Base-by-base conservation (phyloP, 2,797 vertebrate species). In the Sebastes trivittatus region DNA sequence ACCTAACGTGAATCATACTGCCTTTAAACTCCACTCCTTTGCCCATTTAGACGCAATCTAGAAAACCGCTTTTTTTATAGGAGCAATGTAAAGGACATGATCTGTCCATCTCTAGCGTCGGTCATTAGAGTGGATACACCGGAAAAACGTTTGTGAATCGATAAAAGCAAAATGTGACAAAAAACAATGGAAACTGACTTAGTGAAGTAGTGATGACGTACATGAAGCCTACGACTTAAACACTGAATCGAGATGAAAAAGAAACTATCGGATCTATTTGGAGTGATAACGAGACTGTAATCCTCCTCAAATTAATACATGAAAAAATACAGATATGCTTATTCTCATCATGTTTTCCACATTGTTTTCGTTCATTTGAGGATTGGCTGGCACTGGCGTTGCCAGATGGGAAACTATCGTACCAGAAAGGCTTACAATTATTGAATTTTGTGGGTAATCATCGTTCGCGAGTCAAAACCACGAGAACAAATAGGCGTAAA, bases 1-100 rank as follows among this genome's bases (percentile, higher is more conserved):
- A 87, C 83, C 84, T 63, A 22, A 73, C 32, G 79, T 92, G 92
- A 91, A 93, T 91, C 92, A 87, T 55, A 59, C 77, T 14, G 67
- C 65, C 30, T 83, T 91, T 80, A 87, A 89, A 90, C 82, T 55
- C 71, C 22, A 64, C 75, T 79, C 80, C 13, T 59, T 66, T 73
- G 38, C 72, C 70, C 52, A 58, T 72, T 87, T 82, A 49, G 68
- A 65, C 52, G 6, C 22, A 25, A 6, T 61, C 66, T 18, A 66
- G 74, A 80, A 78, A 67, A 68, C 18, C 4, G 63, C 38, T 79
- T 58, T 60, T 56, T 18, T 72, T 18, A 65, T 36, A 23, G 32
- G 7, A 55, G 59, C 69, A 62, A 70, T 20, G 3, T 13, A 62
- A 58, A 77, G 55, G 38, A 80, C 78, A 77, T 69, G 4, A 72